Conservation (phyloP, 1,140 invertebrate genomes). For the Bombus turneri region DNA sequence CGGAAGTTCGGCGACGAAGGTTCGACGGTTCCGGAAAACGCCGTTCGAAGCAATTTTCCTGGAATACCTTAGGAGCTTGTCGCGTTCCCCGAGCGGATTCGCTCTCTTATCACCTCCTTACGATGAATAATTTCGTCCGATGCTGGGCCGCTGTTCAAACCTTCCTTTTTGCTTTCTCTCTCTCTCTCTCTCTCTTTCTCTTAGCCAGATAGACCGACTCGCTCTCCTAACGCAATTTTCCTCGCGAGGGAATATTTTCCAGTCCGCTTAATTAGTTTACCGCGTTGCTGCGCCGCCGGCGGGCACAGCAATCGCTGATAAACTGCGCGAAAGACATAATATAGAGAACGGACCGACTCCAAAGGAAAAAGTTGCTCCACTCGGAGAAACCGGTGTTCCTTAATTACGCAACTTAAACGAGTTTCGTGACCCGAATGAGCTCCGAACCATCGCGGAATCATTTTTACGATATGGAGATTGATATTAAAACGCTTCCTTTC, state of each 20-base stretch:
- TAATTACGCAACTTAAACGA: conserved; percentile 43
- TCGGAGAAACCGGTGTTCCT: conserved; percentile 12
- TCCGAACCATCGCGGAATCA: not conserved
- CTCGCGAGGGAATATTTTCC: conserved; percentile 36
- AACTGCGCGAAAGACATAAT: conserved; percentile 19
- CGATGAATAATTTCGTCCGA: conserved; percentile 38
- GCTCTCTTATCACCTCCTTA: conserved; percentile 11
- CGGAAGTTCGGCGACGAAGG: conserved; percentile 6
- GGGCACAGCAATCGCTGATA: conserved; percentile 28
- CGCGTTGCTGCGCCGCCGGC: not conserved
- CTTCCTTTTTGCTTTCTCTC: not conserved
- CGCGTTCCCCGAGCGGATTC: not conserved
- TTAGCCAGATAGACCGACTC: no score
- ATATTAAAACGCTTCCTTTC: conserved; percentile 7
- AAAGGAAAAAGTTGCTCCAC: conserved; percentile 11
- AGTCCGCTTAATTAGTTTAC: conserved; percentile 42
- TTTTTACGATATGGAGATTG: conserved; percentile 28
- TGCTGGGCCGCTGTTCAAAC: not conserved
- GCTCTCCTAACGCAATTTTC: conserved; percentile 6
- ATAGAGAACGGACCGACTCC: no score
- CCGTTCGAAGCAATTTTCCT: not conserved
- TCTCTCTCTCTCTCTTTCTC: not conserved
- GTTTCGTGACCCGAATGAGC: conserved; percentile 8
- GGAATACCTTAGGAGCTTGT: no score
- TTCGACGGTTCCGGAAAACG: not conserved